Conservation (phyloP, 2,888 invertebrate species). For the Acleris laterana region DNA sequence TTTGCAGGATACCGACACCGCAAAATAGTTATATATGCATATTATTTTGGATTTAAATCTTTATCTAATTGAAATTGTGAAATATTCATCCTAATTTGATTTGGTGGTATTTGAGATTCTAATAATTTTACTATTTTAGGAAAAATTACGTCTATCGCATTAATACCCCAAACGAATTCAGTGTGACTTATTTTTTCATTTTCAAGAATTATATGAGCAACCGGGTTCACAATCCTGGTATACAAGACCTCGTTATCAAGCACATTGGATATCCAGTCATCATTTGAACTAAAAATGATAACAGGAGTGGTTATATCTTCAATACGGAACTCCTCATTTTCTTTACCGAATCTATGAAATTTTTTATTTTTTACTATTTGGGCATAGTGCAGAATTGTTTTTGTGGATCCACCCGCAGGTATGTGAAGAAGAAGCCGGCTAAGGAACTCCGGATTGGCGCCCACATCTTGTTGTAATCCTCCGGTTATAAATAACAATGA, state of each 20-base stretch:
- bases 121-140: slow-evolving; percentile 7
- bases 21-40: no score
- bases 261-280: slow-evolving; percentile 12
- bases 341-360: slow-evolving; percentile 17
- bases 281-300: slow-evolving; percentile 19
- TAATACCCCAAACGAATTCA: slow-evolving; percentile 12
- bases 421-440: slow-evolving; percentile 15
- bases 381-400: slow-evolving; percentile 27
- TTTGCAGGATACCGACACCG: no score
- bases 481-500: slow-evolving; percentile 28
- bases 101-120: not conserved
- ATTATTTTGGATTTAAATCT: no score
- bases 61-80: no score
- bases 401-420: slow-evolving; percentile 30
- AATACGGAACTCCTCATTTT: slow-evolving; percentile 4
- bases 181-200: slow-evolving; percentile 11
- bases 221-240: not conserved
- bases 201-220: slow-evolving; percentile 8
- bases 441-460: slow-evolving; percentile 2
- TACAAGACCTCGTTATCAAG: slow-evolving; percentile 1
- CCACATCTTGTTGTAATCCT: not conserved
- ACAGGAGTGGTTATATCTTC: slow-evolving; percentile 8
- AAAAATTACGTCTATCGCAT: slow-evolving; percentile 1
- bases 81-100: not conserved
- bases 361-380: slow-evolving; percentile 20